Evolutionary conservation across 2,797 vertebrate species (phyloP).

Genomic region (Scleropages formosus): DNA sequence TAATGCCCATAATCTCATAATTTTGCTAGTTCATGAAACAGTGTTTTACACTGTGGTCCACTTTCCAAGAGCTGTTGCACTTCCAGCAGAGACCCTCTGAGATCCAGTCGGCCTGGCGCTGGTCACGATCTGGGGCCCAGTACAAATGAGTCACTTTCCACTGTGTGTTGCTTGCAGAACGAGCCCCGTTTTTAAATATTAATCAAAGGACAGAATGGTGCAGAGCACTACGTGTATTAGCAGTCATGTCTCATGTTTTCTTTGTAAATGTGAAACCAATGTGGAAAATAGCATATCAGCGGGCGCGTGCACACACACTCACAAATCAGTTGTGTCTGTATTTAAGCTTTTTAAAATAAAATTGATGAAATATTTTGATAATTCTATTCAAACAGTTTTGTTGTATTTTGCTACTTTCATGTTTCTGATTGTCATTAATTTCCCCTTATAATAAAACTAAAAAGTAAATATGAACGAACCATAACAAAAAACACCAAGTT

Average conservation of each 20-base stretch:
- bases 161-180: constrained; percentile 10
- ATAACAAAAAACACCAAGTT: constrained; percentile 18
- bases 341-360: neutral
- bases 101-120: neutral
- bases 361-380: neutral
- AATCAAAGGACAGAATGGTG: constrained; percentile 19
- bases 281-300: neutral
- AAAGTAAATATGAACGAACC: constrained; percentile 23
- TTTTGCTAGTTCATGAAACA: no score
- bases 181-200: constrained; percentile 24
- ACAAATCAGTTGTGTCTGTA: neutral
- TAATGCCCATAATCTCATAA: no score
- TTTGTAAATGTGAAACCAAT: constrained; percentile 21
- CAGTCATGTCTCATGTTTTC: constrained; percentile 19
- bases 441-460: constrained; percentile 15
- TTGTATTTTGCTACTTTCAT: no score
- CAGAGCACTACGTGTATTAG: constrained; percentile 23
- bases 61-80: no score
- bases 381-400: neutral
- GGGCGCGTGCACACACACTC: neutral
- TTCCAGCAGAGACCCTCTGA: neutral
- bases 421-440: constrained; percentile 15
- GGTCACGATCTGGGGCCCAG: neutral
- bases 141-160: no score
- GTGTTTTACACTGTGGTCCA: no score